Percentiles rank a stretch among this genome's conserved stretches.
These are phyloP conservation scores for Misgurnus anguillicaudatus DNA, from an alignment of 2,113 vertebrate genomes.

Conservation along the genomic window DNA sequence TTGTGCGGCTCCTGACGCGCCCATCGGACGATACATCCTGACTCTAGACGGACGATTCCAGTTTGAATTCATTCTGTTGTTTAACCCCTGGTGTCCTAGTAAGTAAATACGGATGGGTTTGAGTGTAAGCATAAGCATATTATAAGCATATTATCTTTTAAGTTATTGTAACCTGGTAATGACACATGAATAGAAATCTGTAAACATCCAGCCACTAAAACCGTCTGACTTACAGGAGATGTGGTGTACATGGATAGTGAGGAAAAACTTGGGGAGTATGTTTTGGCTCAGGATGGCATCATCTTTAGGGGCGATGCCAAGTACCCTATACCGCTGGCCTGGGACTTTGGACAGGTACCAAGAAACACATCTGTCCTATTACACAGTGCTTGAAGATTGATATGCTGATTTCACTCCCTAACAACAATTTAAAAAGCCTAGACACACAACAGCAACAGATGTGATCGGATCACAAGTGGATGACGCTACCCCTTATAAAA, in stretches of 20 bases:
- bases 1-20: slow-evolving; percentile 74
- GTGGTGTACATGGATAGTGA: slow-evolving; percentile 79
- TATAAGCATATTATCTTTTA: not conserved
- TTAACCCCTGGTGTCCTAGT: slow-evolving; percentile 94
- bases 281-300: slow-evolving; percentile 86
- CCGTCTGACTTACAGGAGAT: slow-evolving; percentile 75
- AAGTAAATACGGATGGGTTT: slow-evolving; percentile 50
- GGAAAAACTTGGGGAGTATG: slow-evolving; percentile 76
- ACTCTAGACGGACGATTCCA: slow-evolving; percentile 69
- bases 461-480: too few relatives aligned
- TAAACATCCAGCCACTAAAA: not conserved
- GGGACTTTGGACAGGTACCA: slow-evolving; percentile 90
- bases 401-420: not conserved
- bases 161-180: not conserved
- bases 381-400: not conserved
- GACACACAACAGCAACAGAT: too few relatives aligned
- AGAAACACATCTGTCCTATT: not conserved
- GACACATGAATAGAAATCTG: not conserved
- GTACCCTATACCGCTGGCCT: slow-evolving; percentile 71
- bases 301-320: slow-evolving; percentile 80
- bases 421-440: not conserved
- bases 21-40: slow-evolving; percentile 83
- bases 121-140: too few relatives aligned
- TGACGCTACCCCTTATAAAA: too few relatives aligned
- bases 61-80: slow-evolving; percentile 83